Conservation (phyloP, 2,888 invertebrate species). For the Cetonia aurata region DNA sequence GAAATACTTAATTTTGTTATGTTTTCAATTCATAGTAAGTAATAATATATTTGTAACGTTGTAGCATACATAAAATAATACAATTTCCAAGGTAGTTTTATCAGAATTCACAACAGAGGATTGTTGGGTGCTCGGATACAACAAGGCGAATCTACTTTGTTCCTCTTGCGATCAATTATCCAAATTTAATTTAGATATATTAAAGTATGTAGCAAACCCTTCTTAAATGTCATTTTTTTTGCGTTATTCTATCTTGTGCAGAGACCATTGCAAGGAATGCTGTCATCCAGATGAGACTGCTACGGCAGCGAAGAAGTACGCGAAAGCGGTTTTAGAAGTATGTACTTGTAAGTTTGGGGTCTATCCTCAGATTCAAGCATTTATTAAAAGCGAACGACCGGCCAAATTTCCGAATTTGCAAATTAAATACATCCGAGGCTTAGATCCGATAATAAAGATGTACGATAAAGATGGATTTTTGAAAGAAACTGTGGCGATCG, state of each 20-base stretch:
- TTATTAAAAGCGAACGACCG: conserved; percentile 93
- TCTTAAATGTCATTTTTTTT: neutral
- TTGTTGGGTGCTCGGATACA: conserved; percentile 88
- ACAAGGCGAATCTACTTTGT: conserved; percentile 87
- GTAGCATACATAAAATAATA: neutral
- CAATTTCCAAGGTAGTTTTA: conserved; percentile 27
- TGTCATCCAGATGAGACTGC: conserved; percentile 82
- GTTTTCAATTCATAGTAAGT: conserved; percentile 6
- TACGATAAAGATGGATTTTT: conserved; percentile 87
- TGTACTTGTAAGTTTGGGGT: conserved; percentile 99
- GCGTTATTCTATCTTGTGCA: conserved; percentile 58
- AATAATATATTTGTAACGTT: no score
- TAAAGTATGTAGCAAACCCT: conserved; percentile 67
- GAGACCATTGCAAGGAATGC: conserved; percentile 82
- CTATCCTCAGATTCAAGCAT: conserved; percentile 98
- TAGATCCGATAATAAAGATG: conserved; percentile 94
- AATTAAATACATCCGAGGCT: conserved; percentile 92
- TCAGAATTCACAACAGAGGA: conserved; percentile 74
- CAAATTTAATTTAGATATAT: conserved; percentile 78
- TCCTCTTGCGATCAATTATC: conserved; percentile 89
- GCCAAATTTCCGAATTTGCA: conserved; percentile 91
- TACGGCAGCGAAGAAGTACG: conserved; percentile 80
- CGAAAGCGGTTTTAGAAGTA: conserved; percentile 93
- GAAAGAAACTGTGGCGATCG: conserved; percentile 92
- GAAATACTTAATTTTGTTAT: conserved; percentile 14